Evolutionary conservation across 1,140 invertebrate species (phyloP).

Genomic region (Polypedilum pembai): DNA sequence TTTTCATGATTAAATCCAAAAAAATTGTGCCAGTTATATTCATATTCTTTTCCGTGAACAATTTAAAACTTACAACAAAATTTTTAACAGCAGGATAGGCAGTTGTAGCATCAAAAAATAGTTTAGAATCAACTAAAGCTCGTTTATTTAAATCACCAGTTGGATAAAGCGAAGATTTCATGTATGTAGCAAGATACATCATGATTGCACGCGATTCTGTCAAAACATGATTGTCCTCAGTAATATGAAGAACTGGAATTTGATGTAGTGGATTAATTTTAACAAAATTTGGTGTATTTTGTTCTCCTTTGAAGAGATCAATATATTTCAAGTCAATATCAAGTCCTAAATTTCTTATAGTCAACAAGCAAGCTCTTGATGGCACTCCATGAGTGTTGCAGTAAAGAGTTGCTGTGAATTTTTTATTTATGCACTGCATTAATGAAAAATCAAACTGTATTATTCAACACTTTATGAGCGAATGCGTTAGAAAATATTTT

Average conservation of each 20-base stretch:
- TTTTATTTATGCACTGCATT: not conserved
- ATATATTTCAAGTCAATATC: not conserved
- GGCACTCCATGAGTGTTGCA: not conserved
- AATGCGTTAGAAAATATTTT: not conserved
- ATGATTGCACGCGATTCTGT: slow-evolving; percentile 36
- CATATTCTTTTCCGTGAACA: too few relatives aligned
- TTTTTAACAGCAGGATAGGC: slow-evolving; percentile 32
- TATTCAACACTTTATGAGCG: not conserved
- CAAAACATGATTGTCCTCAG: slow-evolving; percentile 36
- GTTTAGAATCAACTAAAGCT: slow-evolving; percentile 49
- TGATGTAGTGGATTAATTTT: slow-evolving; percentile 38
- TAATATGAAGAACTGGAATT: slow-evolving; percentile 34
- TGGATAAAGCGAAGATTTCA: slow-evolving; percentile 51
- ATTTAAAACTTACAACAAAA: slow-evolving; percentile 36
- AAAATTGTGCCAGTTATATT: too few relatives aligned
- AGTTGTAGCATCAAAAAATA: slow-evolving; percentile 53
- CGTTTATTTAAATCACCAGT: slow-evolving; percentile 45
- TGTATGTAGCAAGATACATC: slow-evolving; percentile 43
- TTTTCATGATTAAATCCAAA: too few relatives aligned
- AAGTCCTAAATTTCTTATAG: not conserved
- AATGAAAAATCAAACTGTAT: not conserved
- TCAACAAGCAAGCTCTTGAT: not conserved
- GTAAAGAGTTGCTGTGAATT: not conserved
- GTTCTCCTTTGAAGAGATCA: not conserved
- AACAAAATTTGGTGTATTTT: not conserved